Percentiles rank a stretch among this genome's conserved stretches.
These are phyloP conservation scores for Todus mexicanus DNA, from an alignment of 2,797 vertebrate species.

Conservation along the genomic window DNA sequence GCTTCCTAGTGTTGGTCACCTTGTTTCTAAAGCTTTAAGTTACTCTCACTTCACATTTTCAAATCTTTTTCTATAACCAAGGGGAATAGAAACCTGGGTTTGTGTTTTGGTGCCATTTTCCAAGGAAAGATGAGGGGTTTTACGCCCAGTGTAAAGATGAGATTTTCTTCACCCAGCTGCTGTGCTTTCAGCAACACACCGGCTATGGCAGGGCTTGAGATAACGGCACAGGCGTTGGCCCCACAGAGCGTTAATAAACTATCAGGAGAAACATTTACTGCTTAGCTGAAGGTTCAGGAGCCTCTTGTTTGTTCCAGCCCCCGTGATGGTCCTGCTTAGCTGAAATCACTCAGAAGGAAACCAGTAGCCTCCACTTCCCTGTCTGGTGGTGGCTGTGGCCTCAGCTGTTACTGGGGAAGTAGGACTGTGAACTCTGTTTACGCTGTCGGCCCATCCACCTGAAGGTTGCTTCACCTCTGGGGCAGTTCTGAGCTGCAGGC, in stretches of 20 bases:
- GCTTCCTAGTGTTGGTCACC: not conserved
- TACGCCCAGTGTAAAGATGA: too few relatives aligned
- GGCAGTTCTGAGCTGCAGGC: not conserved
- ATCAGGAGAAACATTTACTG: not conserved
- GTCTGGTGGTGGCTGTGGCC: not conserved
- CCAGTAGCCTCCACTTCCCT: not conserved
- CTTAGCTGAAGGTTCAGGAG: not conserved
- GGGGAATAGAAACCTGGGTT: not conserved
- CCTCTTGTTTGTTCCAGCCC: not conserved
- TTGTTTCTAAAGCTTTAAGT: not conserved
- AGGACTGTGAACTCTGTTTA: not conserved
- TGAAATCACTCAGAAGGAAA: not conserved
- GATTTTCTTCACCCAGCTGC: not conserved
- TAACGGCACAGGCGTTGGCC: not conserved
- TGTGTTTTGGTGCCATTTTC: not conserved
- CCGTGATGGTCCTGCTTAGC: not conserved
- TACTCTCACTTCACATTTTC: constrained; percentile 22
- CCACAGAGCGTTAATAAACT: not conserved
- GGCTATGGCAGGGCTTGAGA: not conserved
- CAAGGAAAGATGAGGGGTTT: not conserved
- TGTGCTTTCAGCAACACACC: not conserved
- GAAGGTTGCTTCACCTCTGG: not conserved
- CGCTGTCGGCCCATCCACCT: too few relatives aligned
- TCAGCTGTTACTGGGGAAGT: not conserved
- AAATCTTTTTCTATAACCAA: not conserved